A percentile compares a stretch with the other conserved stretches of the same genome.
phyloP scores from a whole-genome alignment of 1,140 invertebrate genomes.

The Laupala kohalensis region DNA sequence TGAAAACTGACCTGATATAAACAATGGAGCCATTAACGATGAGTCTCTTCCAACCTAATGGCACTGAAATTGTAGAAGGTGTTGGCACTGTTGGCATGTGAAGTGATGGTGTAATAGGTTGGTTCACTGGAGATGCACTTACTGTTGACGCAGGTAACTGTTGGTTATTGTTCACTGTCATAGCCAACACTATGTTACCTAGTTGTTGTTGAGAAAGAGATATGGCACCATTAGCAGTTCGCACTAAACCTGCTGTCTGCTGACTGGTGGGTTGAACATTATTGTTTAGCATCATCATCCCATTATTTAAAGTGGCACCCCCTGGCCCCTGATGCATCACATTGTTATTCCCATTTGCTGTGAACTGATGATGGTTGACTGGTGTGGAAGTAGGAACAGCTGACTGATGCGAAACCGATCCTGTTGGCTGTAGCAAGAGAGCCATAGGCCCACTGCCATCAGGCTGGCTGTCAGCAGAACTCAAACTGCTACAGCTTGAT shows the following conservation, averaged over 20 bases:
- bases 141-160: slow-evolving; percentile 22
- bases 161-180: slow-evolving; percentile 19
- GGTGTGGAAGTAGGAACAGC: not conserved
- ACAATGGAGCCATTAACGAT: slow-evolving; percentile 35
- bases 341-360: not conserved
- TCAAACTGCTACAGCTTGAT: slow-evolving; percentile 32
- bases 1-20: slow-evolving; percentile 39
- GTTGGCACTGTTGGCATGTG: slow-evolving; percentile 21
- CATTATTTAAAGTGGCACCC: not conserved
- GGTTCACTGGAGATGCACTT: not conserved
- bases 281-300: slow-evolving; percentile 9
- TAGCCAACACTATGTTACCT: slow-evolving; percentile 27
- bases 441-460: slow-evolving; percentile 12
- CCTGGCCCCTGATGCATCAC: not conserved
- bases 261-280: slow-evolving; percentile 2
- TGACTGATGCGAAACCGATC: not conserved
- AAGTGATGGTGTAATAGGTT: slow-evolving; percentile 12
- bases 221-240: slow-evolving; percentile 6
- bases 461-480: slow-evolving; percentile 27
- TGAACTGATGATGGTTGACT: not conserved
- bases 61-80: slow-evolving; percentile 27
- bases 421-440: not conserved
- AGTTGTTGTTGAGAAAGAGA: slow-evolving; percentile 15
- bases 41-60: slow-evolving; percentile 40
- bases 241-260: slow-evolving; percentile 4